Base-by-base conservation (phyloP, 2,797 vertebrate genomes). In the Ceryle rudis region DNA sequence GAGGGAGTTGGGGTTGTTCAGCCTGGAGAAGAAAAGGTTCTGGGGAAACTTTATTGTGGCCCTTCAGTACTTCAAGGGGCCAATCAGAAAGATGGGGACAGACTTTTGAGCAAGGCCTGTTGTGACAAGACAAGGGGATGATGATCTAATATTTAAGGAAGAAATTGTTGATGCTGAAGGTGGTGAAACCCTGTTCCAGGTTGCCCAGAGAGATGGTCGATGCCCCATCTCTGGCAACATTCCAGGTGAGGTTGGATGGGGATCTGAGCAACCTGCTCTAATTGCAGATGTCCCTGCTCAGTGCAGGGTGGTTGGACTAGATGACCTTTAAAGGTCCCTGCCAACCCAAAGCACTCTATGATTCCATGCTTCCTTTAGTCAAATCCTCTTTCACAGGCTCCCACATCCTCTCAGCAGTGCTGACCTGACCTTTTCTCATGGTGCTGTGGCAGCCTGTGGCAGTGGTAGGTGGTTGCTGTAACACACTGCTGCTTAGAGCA, bases 391-490 rank as follows among this genome's bases (percentile, higher is more conserved):
- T 25, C 5, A 10, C 8, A 31, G 44, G 42, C 23, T 70, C 1
- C 0, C 5, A 1, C 0, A 2, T 54, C 33, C 22, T 55, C 14
- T 31, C 46, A 5, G 67, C 1, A 1, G 9, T 58, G 46, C 29
- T 49, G 35, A 23, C 46, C 52, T 80, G 37, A 26, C 29, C n/a
- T 61, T 54, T 54, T 19, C 60, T 41, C 6, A 1, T 49, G 37
- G 22, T 55, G 46, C 52, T 0, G 3, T 5, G 37, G 37, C n/a
- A 39, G 16, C 52, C 17, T 7, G 25, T 57, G 70, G 15, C 39
- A 13, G 21, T 14, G 22, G 29, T 16, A 23, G 73, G 67, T 58
- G 67, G 37, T 49, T 37, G 25, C 66, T 64, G 55, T 70, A 86
- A 52, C 44, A 37, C 17, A 2, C 12, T 52, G 60, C 41, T 62